Conservation (phyloP, 2,888 invertebrate species). For the Laothoe populi region DNA sequence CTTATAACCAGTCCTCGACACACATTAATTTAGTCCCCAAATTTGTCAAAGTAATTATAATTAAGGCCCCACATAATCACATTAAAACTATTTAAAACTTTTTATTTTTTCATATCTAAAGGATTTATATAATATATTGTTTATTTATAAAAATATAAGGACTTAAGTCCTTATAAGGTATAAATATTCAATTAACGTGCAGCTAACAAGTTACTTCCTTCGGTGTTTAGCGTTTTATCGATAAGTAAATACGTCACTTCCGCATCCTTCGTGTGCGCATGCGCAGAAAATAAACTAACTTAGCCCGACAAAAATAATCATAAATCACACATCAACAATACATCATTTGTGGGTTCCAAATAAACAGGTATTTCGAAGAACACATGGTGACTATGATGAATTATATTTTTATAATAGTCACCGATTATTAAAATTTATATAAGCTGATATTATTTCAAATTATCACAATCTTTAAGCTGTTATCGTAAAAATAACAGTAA, state of each 20-base stretch:
- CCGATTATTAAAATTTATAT: background rate
- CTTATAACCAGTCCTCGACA: conserved; percentile 1
- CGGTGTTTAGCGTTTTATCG: conserved; percentile 31
- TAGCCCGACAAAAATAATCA: conserved; percentile 16
- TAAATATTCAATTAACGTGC: conserved; percentile 35
- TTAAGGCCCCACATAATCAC: conserved; percentile 6
- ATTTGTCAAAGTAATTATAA: conserved; percentile 7
- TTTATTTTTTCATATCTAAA: background rate
- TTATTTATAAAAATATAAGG: conserved; percentile 8
- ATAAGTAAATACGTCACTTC: conserved; percentile 39
- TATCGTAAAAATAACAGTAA: background rate
- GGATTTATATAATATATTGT: background rate
- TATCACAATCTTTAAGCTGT: background rate
- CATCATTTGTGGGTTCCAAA: conserved; percentile 9
- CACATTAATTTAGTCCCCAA: background rate
- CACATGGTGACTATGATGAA: background rate
- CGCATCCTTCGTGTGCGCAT: conserved; percentile 34
- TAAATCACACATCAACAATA: conserved; percentile 21
- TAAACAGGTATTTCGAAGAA: conserved; percentile 10
- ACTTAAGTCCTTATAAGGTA: too few relatives aligned
- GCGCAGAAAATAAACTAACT: conserved; percentile 25
- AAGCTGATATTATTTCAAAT: background rate
- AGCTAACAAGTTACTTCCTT: conserved; percentile 45
- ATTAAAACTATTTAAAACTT: conserved; percentile 14
- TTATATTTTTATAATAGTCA: background rate